These are phyloP conservation scores for Apocheima hispidaria DNA, from an alignment of 2,888 invertebrate species.

Conservation along the genomic window DNA sequence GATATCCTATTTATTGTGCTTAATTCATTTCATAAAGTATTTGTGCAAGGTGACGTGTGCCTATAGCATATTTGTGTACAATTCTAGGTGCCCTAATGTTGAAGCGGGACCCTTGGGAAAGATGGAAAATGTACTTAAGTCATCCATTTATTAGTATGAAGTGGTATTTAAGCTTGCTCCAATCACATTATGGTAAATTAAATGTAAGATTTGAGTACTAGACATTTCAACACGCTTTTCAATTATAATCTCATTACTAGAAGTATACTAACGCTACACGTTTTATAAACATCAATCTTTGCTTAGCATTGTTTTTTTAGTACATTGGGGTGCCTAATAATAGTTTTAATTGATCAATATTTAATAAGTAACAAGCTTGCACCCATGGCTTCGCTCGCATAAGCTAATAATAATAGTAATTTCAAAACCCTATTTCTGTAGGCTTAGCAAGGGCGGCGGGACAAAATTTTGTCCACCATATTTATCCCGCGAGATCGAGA, in stretches of 20 bases:
- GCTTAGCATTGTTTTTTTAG: neutral
- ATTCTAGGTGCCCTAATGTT: constrained; percentile 86
- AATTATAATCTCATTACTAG: too few relatives aligned
- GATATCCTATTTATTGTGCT: constrained; percentile 11
- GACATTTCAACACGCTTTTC: constrained; percentile 21
- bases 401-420: too few relatives aligned
- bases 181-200: constrained; percentile 81
- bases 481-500: too few relatives aligned
- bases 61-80: constrained; percentile 42
- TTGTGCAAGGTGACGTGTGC: constrained; percentile 22
- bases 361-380: too few relatives aligned
- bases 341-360: neutral
- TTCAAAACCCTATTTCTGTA: too few relatives aligned
- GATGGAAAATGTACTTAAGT: constrained; percentile 84
- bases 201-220: constrained; percentile 39
- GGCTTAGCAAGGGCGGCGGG: too few relatives aligned
- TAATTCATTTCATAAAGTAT: constrained; percentile 12
- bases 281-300: neutral
- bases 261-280: neutral
- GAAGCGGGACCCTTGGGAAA: constrained; percentile 84
- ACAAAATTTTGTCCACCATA: too few relatives aligned
- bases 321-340: constrained; percentile 18
- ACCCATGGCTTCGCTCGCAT: too few relatives aligned
- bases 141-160: constrained; percentile 85
- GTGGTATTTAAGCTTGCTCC: constrained; percentile 85